These are phyloP conservation scores for Molossus molossus DNA, from an alignment of 2,797 vertebrate species.

Conservation along the genomic window DNA sequence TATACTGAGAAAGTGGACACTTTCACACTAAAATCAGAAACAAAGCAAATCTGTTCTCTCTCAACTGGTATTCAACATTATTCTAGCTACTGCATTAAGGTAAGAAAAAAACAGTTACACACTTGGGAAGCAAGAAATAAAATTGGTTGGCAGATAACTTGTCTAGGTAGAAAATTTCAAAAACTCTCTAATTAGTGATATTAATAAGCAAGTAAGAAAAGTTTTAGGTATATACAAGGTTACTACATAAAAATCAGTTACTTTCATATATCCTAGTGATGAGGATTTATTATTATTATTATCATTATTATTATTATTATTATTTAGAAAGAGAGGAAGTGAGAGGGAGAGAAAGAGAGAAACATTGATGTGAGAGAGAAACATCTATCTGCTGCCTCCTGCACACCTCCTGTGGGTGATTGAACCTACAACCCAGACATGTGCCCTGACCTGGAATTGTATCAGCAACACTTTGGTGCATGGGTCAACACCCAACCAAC, in stretches of 20 bases:
- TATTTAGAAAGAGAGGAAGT: too few relatives aligned
- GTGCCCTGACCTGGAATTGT: too few relatives aligned
- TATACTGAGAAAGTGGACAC: neutral
- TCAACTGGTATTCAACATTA: neutral
- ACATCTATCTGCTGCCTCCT: too few relatives aligned
- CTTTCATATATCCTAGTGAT: neutral
- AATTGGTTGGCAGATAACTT: neutral
- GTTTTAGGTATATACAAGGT: neutral
- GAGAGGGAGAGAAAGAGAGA: too few relatives aligned
- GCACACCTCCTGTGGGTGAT: too few relatives aligned
- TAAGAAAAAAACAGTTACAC: neutral
- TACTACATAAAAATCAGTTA: neutral
- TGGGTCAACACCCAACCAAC: too few relatives aligned
- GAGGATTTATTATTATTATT: neutral
- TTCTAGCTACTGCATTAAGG: neutral
- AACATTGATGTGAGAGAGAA: too few relatives aligned
- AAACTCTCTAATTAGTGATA: neutral
- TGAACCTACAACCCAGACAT: too few relatives aligned
- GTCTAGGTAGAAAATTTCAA: neutral
- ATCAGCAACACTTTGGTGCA: too few relatives aligned
- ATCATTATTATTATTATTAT: too few relatives aligned
- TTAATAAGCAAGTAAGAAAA: neutral
- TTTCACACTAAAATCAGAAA: neutral
- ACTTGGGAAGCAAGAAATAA: neutral
- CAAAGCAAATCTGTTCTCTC: neutral